Evolutionary conservation across 1,140 invertebrate genomes (phyloP).

Genomic region (Acromyrmex echinatior): DNA sequence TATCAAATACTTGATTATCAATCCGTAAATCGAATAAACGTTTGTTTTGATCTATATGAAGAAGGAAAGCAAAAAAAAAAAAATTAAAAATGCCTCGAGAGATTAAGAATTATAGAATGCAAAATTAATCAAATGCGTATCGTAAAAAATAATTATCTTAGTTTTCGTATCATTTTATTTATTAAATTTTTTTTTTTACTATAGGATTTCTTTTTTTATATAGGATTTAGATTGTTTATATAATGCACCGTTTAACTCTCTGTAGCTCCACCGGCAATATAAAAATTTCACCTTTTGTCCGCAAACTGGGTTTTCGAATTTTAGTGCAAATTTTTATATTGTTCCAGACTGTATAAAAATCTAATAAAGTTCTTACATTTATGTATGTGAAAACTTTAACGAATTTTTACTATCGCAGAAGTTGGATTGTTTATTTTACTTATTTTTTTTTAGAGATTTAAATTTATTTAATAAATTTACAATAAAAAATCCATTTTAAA

Average conservation of each 20-base stretch:
- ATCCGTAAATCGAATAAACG: constrained; percentile 16
- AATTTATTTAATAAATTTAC: too few relatives aligned
- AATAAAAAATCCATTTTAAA: too few relatives aligned
- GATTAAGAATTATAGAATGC: neutral
- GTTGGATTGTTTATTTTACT: too few relatives aligned
- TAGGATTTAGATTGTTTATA: neutral
- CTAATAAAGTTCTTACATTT: too few relatives aligned
- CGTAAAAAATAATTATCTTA: neutral
- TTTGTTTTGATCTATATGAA: neutral
- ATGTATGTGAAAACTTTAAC: too few relatives aligned
- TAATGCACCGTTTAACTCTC: neutral
- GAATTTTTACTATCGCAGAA: too few relatives aligned
- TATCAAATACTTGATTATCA: constrained; percentile 25
- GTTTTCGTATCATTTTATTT: neutral
- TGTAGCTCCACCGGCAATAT: too few relatives aligned
- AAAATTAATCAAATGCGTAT: neutral
- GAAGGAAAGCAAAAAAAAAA: neutral
- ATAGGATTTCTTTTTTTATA: neutral
- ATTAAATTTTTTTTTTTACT: neutral
- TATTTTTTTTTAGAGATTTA: too few relatives aligned
- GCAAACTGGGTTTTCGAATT: too few relatives aligned
- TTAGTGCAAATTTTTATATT: too few relatives aligned
- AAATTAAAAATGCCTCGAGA: neutral
- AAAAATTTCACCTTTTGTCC: too few relatives aligned
- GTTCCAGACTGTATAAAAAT: too few relatives aligned